Percentiles rank a stretch among this genome's conserved stretches.
These are phyloP conservation scores for Spodoptera picta DNA, from an alignment of 2,888 invertebrate species.

Conservation along the genomic window DNA sequence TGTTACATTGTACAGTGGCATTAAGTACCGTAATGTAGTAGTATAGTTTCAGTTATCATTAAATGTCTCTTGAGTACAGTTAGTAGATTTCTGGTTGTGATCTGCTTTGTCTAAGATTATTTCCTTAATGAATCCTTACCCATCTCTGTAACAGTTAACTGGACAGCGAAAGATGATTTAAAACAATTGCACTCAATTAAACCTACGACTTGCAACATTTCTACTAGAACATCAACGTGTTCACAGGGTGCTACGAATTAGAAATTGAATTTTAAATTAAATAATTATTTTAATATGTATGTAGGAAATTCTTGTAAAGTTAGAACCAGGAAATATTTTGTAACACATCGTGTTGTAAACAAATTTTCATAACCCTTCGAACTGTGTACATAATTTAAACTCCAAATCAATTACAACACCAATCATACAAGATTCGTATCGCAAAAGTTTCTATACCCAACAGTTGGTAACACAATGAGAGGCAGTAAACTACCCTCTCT, in stretches of 20 bases:
- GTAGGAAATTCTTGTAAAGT: background rate
- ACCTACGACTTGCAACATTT: conserved; percentile 28
- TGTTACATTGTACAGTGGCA: too few species aligned
- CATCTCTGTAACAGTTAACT: too few species aligned
- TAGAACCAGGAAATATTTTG: background rate
- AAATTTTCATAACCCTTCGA: background rate
- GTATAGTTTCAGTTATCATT: background rate
- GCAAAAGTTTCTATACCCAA: conserved; percentile 49
- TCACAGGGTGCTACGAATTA: conserved; percentile 23
- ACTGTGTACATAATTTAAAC: conserved; percentile 45
- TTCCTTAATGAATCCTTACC: background rate
- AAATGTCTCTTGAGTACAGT: conserved; percentile 1
- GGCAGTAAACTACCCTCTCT: conserved; percentile 62
- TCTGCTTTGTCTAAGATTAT: background rate
- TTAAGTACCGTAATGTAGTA: too few species aligned
- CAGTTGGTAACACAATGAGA: conserved; percentile 58
- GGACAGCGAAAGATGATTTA: conserved; percentile 3
- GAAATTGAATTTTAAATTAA: background rate
- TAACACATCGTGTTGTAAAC: conserved; percentile 8
- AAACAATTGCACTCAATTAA: conserved; percentile 36
- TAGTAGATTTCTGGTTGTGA: background rate
- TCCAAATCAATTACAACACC: conserved; percentile 50
- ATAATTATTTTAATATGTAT: background rate
- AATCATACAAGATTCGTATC: conserved; percentile 58
- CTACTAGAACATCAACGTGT: conserved; percentile 12